Evolutionary conservation across 2,113 vertebrate genomes (phyloP).

Genomic region (Mus musculus): DNA sequence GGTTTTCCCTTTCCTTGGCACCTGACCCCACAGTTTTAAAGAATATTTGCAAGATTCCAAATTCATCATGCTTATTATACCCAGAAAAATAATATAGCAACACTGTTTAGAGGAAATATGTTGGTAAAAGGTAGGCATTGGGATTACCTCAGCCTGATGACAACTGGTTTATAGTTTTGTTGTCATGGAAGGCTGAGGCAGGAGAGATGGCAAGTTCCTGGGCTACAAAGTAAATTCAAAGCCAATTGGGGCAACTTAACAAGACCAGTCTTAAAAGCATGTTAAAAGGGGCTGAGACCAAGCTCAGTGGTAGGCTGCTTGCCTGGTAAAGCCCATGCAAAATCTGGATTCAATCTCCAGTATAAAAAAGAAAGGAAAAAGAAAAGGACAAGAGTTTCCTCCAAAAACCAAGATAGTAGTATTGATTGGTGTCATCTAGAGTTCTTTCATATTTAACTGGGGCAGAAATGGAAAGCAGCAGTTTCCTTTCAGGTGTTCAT

Average conservation of each 20-base stretch:
- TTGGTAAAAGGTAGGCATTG: background rate
- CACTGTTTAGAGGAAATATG: no score
- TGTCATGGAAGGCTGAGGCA: background rate
- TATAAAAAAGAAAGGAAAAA: no score
- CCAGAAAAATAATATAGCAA: background rate
- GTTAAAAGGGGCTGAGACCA: background rate
- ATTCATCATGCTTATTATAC: background rate
- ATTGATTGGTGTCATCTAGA: no score
- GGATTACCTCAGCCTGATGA: background rate
- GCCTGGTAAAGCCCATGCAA: background rate
- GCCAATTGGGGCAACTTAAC: background rate
- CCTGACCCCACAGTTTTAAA: background rate
- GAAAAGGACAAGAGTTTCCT: background rate
- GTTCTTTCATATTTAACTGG: background rate
- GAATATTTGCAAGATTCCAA: background rate
- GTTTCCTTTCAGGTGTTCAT: background rate
- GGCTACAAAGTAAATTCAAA: background rate
- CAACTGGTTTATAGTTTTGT: background rate
- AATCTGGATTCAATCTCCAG: background rate
- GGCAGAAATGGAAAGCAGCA: background rate
- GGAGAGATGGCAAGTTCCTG: background rate
- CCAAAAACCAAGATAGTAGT: no score
- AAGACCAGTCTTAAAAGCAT: background rate
- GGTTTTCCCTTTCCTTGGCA: background rate
- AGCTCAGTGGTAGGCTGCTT: background rate